Evolutionary conservation across 2,888 invertebrate species (phyloP), one percentile per base, ranked within the genome.

Genomic region (Dryomyza anilis): DNA sequence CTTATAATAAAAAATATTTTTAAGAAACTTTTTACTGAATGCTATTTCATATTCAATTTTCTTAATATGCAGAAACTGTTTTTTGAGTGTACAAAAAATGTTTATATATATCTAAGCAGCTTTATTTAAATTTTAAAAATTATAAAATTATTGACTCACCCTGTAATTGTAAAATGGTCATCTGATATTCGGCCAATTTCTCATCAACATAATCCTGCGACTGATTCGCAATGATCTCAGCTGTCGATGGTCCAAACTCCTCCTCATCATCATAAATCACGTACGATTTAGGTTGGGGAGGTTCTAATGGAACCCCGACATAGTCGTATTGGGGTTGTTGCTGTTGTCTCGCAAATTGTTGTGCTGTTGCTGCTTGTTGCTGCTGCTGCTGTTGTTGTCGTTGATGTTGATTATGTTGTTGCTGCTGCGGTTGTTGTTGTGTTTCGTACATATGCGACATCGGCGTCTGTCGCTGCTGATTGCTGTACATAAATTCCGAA

Each of bases 191-290:
- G 59, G 95, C 94, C 76, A 96, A 87, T 83, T 94, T 93, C 84
- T 96, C 96, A 81, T 96, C 96, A 71, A 96, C 90, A 83, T 95
- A 96, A 84, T 96, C 95, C 85, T 96, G 95, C 67, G 94, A 94
- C 85, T 96, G 96, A 81, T 91, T 92, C 69, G 95, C 95, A 75
- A 95, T 95, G 75, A 95, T 95, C 84, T 95, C 94, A 53, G 95
- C 95, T 19, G 95, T 95, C 66, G 94, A 92, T 10, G 92, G 93
- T 50, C 94, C 93, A 72, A 89, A 86, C 71, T 91, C 90, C 78
- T 91, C 91, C 64, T 91, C 91, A 57, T 89, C 88, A 76, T 88
- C 88, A 75, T 82, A 82, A 76, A 83, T 72, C 71, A 88, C 86
- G 73, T 87, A 86, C 69, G 87, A 86, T 86, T 86, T 85, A 71